Base-by-base conservation (phyloP, 2,113 vertebrate species). In the Microcebus jonahi region DNA sequence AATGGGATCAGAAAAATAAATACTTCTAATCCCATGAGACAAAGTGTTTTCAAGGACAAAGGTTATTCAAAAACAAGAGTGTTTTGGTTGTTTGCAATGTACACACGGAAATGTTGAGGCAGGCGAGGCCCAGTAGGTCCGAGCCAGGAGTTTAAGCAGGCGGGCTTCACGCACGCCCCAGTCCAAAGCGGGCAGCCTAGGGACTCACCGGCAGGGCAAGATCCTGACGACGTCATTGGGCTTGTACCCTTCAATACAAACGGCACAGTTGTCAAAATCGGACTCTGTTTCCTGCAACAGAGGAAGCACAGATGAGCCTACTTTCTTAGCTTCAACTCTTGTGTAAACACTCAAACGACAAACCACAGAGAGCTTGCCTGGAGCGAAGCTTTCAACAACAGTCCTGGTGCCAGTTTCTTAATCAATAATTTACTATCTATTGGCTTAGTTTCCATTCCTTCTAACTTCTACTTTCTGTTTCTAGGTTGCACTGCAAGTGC, bases 201-300 rank as follows among this genome's bases (percentile, higher is more conserved):
- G 0, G 84, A 98, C 98, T 99, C 98, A 99, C 99, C 99, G 99
- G 98, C 99, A 99, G 13, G 99, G 99, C 96, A 99, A 98, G 98
- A 99, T 99, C 98, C 99, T 98, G 17, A 99, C 99, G 57, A 99
- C 99, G 53, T 99, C 99, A 79, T 99, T 99, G 59, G 99, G 99
- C 96, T 99, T 99, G 98, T 99, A 99, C 79, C 99, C 99, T 98
- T 99, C 99, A 50, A 99, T 99, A 96, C 99, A 99, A 96, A 99
- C 99, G 4, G 99, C 99, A 91, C 99, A 99, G 99, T 99, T 99
- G 98, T 99, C 99, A 98, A 99, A 99, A 97, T 99, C 99, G 0
- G 99, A 98, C 97, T 99, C 99, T 0, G 99, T 99, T 98, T 99
- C 99, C 99, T 99, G 97, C 50, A 98, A 98, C 42, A 98, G 91